These are phyloP conservation scores for Silurus aristotelis DNA, from an alignment of 2,797 vertebrate species.

Conservation along the genomic window DNA sequence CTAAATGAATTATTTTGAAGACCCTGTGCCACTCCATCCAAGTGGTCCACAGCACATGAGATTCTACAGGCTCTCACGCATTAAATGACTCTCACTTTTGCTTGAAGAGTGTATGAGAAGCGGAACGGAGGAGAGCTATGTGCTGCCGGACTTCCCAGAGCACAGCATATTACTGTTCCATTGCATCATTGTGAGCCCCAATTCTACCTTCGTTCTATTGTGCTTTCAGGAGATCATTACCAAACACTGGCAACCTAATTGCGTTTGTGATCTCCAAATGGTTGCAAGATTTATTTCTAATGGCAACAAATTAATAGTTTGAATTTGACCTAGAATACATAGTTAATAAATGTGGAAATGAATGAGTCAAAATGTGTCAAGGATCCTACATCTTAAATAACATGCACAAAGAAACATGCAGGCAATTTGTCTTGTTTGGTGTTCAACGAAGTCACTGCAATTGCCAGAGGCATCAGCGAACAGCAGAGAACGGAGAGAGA, in stretches of 20 bases:
- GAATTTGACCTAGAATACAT: not conserved
- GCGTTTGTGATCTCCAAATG: conserved; percentile 31
- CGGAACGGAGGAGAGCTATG: conserved; percentile 48
- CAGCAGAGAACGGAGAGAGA: not conserved
- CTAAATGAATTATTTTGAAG: conserved; percentile 55
- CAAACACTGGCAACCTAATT: conserved; percentile 30
- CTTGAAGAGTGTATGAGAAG: conserved; percentile 44
- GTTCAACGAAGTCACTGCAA: conserved; percentile 12
- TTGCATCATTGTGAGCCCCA: conserved; percentile 58
- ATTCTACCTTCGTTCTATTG: conserved; percentile 31
- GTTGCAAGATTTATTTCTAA: conserved; percentile 9
- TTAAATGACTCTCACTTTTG: conserved; percentile 42
- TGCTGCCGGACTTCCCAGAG: conserved; percentile 57
- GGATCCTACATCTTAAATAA: conserved; percentile 1
- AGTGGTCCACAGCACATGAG: conserved; percentile 37
- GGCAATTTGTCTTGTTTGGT: conserved; percentile 25
- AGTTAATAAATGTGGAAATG: not conserved
- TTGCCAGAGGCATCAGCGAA: conserved; percentile 33
- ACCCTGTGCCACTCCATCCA: conserved; percentile 10
- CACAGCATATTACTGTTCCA: conserved; percentile 55
- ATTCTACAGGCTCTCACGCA: conserved; percentile 49
- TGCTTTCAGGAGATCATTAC: conserved; percentile 17
- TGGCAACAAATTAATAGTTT: conserved; percentile 5
- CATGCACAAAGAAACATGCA: not conserved
- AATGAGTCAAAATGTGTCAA: not conserved